Percentiles rank a stretch among this genome's conserved stretches.
Evolutionary conservation across 2,113 vertebrate species (phyloP).

Genomic region (Xenotilapia longispinis): DNA sequence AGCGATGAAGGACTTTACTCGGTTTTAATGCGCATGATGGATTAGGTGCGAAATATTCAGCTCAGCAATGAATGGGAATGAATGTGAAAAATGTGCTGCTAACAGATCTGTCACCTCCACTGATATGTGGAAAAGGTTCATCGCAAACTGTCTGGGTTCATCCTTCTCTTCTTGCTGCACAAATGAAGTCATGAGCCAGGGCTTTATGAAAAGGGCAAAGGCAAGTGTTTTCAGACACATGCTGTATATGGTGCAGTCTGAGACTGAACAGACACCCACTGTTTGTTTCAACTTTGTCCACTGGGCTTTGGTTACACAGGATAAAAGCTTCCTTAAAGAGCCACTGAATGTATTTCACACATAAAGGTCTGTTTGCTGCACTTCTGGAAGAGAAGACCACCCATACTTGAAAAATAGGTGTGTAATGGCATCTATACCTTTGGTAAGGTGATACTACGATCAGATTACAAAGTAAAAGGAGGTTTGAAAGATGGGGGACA

Average conservation of each 20-base stretch:
- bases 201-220: neutral
- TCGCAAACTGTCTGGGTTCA: neutral
- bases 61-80: neutral
- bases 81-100: neutral
- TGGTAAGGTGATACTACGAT: neutral
- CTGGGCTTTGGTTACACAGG: neutral
- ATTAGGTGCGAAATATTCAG: neutral
- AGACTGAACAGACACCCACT: slow-evolving; percentile 7
- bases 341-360: neutral
- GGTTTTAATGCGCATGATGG: neutral
- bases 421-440: neutral
- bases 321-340: neutral
- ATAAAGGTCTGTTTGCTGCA: neutral
- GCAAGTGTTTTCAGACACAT: neutral
- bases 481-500: neutral
- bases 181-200: neutral
- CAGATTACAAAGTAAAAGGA: neutral
- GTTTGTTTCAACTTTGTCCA: slow-evolving; percentile 30
- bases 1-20: neutral
- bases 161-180: neutral
- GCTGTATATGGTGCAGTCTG: neutral
- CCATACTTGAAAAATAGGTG: neutral
- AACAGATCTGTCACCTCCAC: neutral
- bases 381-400: neutral
- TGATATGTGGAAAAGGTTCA: neutral